phyloP scores from a whole-genome alignment of 2,797 vertebrate species.

The Scyliorhinus canicula region DNA sequence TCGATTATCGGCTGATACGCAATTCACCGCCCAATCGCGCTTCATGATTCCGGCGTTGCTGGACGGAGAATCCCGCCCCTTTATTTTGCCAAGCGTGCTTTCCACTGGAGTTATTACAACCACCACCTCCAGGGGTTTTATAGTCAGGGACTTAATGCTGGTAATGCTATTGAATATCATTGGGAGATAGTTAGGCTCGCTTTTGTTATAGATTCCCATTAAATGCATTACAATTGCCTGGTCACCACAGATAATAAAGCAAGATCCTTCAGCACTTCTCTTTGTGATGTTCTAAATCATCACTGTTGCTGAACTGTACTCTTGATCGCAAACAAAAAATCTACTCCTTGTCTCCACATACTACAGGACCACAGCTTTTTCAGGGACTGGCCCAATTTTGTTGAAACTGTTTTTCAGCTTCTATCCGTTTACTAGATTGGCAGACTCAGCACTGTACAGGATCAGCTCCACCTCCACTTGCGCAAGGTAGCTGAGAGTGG shows the following conservation, averaged over 20 bases:
- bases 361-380: neutral
- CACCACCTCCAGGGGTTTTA: neutral
- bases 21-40: no score
- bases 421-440: neutral
- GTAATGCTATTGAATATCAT: neutral
- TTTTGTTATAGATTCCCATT: neutral
- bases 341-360: neutral
- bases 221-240: neutral
- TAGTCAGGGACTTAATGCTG: neutral
- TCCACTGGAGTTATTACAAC: no score
- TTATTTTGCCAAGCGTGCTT: no score
- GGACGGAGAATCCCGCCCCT: no score
- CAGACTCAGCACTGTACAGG: no score
- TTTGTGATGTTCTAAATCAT: neutral
- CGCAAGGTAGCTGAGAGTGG: no score
- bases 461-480: no score
- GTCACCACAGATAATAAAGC: neutral
- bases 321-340: neutral
- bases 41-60: no score
- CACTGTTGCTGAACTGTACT: neutral
- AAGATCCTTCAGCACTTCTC: neutral
- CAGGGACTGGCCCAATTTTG: neutral
- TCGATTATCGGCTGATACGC: no score
- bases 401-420: neutral
- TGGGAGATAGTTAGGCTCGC: neutral